Base-by-base conservation (phyloP, 2,888 invertebrate genomes). In the Stramonita haemastoma region DNA sequence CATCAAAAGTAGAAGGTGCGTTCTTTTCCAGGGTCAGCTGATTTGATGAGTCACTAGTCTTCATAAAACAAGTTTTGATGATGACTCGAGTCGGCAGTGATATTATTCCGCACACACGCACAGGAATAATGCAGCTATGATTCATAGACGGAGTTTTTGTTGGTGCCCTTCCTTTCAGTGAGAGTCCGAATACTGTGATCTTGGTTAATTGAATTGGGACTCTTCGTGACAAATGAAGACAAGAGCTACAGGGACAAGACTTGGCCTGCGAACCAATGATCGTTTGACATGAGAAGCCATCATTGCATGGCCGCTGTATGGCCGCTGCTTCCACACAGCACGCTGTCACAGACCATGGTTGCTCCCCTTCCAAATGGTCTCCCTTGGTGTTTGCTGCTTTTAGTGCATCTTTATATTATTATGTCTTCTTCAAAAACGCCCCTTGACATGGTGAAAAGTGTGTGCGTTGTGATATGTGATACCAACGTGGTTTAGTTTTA, bases 211-310 rank as follows among this genome's bases (percentile, higher is more conserved):
- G 15, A 83, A 36, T 46, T 22, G 26, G 36, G 83, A 83, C 83
- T 4, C 26, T 6, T n/a, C 22, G 36, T 17, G 56, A 84, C 56
- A 84, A 84, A 84, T 57, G 57, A 57, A n/a, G 83, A 19, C 26
- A 26, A 66, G 19, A 19, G 34, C 79, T 34, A 22, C 8, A 11
- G 19, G 26, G 83, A 34, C 22, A 36, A 26, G 84, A 34, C n/a
- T 57, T n/a, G 57, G 56, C 84, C 56, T 57, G 57, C 84, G n/a
- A 84, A 57, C 84, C 56, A 57, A 57, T 56, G 56, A 84, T 84
- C 84, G 29, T n/a, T 36, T 84, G 84, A 84, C 84, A 84, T 57
- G 84, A 57, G 29, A 84, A 57, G 84, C 57, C 29, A 57, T 57
- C 84, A 84, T 57, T 56, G 57, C 57, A 57, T 36, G 57, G 6